Evolutionary conservation across 2,113 vertebrate genomes (phyloP), one percentile per base, ranked within the genome.

Genomic region (Pipra filicauda): DNA sequence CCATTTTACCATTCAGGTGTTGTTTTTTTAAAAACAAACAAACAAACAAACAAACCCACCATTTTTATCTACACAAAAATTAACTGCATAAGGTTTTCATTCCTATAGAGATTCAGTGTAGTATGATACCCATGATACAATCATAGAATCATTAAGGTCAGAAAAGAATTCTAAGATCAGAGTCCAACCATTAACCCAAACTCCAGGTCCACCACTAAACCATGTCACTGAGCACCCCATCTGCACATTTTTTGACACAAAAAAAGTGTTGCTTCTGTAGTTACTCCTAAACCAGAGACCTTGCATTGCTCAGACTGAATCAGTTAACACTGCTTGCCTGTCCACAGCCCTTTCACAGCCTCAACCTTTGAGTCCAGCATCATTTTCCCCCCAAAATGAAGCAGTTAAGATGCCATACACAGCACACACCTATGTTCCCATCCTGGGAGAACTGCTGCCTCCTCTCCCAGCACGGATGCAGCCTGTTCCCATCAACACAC

Each of bases 61-160:
- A 39, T 62, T 80, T 57, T 54, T 72, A 18, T 33, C 12, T 39
- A 49, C 28, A 82, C n/a, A 74, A 64, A 85, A 80, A 18, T 44
- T 6, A 18, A 8, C n/a, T 21, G 9, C 37, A 12, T 18, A 13
- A 54, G 31, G 33, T 28, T 88, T 88, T 62, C 17, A 55, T 76
- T 66, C 37, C 41, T 81, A 4, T n/a, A 30, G 58, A 73, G 55
- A 26, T 44, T 67, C 24, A 33, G 1, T 41, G 30, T 8, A 27
- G 19, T 28, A 15, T 15, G 28, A 3, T n/a, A 64, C 15, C 12
- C 62, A 0, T 33, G 37, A 41, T 6, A 24, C 39, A 30, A 6
- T 30, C 23, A 44, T 5, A 11, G 6, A 41, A 41, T 27, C 41
- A 76, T 31, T 27, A 20, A 35, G 41, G 11, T 15, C 76, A 41